These are phyloP conservation scores for Mastacembelus armatus DNA, from an alignment of 2,797 vertebrate genomes.

Conservation along the genomic window DNA sequence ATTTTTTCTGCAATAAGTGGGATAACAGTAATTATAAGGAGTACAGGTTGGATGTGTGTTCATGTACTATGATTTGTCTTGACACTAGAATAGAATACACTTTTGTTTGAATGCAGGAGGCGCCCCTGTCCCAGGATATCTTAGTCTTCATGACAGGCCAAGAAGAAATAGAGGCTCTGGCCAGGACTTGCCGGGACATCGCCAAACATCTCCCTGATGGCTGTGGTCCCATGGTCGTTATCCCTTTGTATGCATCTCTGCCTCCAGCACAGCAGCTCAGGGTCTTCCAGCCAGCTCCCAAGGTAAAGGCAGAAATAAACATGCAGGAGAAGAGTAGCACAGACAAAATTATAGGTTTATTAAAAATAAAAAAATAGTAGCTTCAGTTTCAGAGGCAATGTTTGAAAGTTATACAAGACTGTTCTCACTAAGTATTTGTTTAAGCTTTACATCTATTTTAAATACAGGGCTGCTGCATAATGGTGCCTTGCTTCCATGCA, in stretches of 20 bases:
- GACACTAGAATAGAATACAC: conserved; percentile 6
- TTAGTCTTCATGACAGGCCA: conserved; percentile 98
- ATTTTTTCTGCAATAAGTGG: background rate
- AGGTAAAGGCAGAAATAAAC: conserved; percentile 77
- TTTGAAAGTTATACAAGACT: background rate
- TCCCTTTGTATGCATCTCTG: conserved; percentile 94
- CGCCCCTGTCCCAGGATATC: conserved; percentile 90
- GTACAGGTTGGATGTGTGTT: background rate
- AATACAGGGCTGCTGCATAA: background rate
- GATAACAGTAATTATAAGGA: background rate
- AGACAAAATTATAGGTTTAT: background rate
- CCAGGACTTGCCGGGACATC: conserved; percentile 93
- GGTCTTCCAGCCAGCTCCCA: conserved; percentile 91
- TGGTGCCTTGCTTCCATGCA: background rate
- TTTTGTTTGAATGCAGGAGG: conserved; percentile 83
- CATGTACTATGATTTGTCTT: conserved; percentile 5
- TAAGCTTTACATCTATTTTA: background rate
- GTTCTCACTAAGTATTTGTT: too few species aligned
- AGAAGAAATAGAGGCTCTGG: conserved; percentile 97
- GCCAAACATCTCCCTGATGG: conserved; percentile 91
- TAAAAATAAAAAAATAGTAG: background rate
- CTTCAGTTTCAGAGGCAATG: background rate
- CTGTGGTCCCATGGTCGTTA: conserved; percentile 87
- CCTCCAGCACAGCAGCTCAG: conserved; percentile 92
- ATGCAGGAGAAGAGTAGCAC: background rate